Evolutionary conservation across 2,888 invertebrate genomes (phyloP), one percentile per base, ranked within the genome.

Genomic region (Lasioglossum figueresi): DNA sequence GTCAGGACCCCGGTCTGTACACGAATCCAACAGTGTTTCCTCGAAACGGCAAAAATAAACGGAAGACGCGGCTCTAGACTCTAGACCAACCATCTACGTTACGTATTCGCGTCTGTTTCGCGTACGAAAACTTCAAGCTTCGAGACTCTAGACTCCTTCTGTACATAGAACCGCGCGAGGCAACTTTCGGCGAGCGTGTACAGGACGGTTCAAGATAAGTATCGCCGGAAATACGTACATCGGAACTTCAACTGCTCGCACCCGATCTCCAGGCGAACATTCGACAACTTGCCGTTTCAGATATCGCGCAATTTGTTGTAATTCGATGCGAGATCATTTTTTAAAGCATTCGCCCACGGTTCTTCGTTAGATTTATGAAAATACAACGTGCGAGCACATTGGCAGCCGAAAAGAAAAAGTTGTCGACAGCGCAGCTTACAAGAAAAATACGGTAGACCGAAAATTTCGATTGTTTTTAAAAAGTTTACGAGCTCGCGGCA

Each of bases 41-140:
- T 34, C 16, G 27, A n/a, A 76, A 66, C 63, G 43, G 63, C 63
- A 66, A 66, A 66, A 63, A 66, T 45, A 76, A 43, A 76, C 63
- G 34, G 31, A 27, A 45, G 43, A 66, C 59, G n/a, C 70, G 70
- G 34, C 37, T 37, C 68, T 8, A 37, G 68, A 37, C 37, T 37
- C 68, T 8, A 37, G 68, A 37, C 68, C 68, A 68, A 37, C 37
- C 34, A 37, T 37, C 68, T 37, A 68, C 68, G 19, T 37, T 48
- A 66, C n/a, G 68, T 68, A 68, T 68, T 68, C 68, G 68, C 68
- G 37, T 68, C 68, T 68, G 68, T 68, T 68, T 37, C 68, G 34
- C 68, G 23, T 23, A 68, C 37, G 37, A 37, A 37, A 68, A 37
- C 68, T 37, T 23, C 34, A 37, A 23, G 37, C 37, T 68, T n/a